Conservation (phyloP, 2,797 vertebrate genomes). For the Prionace glauca region DNA sequence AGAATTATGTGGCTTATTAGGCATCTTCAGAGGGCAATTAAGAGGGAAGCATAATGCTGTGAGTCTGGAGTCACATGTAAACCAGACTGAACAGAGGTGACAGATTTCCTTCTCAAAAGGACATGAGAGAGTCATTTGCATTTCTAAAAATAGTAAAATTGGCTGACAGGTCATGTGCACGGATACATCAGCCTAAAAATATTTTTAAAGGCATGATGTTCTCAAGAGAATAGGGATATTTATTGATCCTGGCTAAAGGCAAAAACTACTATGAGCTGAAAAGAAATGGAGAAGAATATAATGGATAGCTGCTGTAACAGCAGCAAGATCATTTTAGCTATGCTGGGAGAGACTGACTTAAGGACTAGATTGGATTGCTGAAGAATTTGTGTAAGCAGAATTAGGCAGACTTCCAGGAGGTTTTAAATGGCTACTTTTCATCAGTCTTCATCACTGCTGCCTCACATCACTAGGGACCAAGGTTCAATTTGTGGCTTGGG, state of each 20-base stretch:
- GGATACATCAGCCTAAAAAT: not conserved
- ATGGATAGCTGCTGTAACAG: not conserved
- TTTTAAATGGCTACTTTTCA: constrained; percentile 3
- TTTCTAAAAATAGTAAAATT: not conserved
- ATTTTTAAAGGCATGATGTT: not conserved
- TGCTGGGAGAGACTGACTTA: not conserved
- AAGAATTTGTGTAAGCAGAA: not conserved
- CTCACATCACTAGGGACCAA: no score
- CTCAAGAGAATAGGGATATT: not conserved
- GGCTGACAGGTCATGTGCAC: not conserved
- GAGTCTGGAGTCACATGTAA: not conserved
- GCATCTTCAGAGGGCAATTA: not conserved
- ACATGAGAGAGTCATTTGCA: not conserved
- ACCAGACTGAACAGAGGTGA: not conserved
- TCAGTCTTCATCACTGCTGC: not conserved
- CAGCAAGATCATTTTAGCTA: not conserved
- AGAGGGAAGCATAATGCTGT: not conserved
- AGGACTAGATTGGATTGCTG: not conserved
- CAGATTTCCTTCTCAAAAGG: not conserved
- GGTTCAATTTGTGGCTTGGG: no score
- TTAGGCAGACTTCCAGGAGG: not conserved
- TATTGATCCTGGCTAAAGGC: not conserved
- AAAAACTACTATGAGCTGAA: not conserved
- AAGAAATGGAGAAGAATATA: not conserved
- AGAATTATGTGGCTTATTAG: not conserved